Base-by-base conservation (phyloP, 2,797 vertebrate genomes). In the Poecilia wingei region DNA sequence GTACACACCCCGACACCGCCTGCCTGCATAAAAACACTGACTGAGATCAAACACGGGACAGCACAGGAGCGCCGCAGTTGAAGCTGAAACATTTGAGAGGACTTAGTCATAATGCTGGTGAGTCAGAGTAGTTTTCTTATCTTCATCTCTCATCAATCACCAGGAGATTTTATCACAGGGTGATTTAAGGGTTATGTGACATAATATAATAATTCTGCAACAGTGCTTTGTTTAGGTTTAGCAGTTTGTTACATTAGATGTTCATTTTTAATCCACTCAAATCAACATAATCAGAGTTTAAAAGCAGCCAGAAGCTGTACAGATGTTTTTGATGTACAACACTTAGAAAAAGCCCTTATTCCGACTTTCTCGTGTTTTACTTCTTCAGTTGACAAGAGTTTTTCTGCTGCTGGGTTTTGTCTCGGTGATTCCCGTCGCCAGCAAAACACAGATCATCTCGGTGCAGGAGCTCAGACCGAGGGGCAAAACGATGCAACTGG, bases 71-170 rank as follows among this genome's bases (percentile, higher is more conserved):
- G 0, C 66, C 69, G 8, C 82, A 79, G 46, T 74, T 0, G 1
- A 64, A 57, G 51, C n/a, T 39, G 61, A n/a, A 31, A 78, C n/a
- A 76, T 22, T 51, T 3, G 25, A 78, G n/a, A 68, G 75, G 0
- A 82, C 76, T 0, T 51, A 31, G 59, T 13, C 84, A 93, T 93
- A 91, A 74, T 77, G 69, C 81, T 81, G 90, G 91, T 93, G 84
- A 93, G 90, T 87, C 13, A n/a, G 6, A 4, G 57, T 4, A 1
- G 22, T 46, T 69, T 64, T 16, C 16, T 79, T 22, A 14, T 41
- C 53, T 61, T 28, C 25, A 10, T 31, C 43, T 51, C 9, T 28
- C 8, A 45, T 14, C 2, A 0, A 12, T 1, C 2, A 14, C 45
- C 14, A 9, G 12, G 6, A 1, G 8, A 36, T 69, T 18, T 33